These are phyloP conservation scores for Apamea sordens DNA, from an alignment of 2,888 invertebrate species.

Conservation along the genomic window DNA sequence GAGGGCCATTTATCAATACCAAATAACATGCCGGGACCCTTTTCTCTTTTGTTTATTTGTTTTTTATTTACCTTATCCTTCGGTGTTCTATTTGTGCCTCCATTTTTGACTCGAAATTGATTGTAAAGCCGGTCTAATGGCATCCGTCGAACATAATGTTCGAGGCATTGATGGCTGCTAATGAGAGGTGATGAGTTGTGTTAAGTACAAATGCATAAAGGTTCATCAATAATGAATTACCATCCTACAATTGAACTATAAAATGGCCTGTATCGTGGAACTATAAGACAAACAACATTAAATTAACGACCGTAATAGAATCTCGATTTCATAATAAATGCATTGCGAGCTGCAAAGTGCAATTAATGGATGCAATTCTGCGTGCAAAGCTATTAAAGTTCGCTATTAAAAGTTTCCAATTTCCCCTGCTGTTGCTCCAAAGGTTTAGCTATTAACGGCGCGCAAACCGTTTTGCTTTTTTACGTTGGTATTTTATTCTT, in stretches of 20 bases:
- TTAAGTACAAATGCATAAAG: constrained; percentile 61
- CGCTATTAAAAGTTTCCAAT: constrained; percentile 84
- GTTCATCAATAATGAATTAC: constrained; percentile 63
- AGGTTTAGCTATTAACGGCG: constrained; percentile 78
- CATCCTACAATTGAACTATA: constrained; percentile 68
- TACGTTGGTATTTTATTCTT: constrained; percentile 77
- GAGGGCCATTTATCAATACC: constrained; percentile 90
- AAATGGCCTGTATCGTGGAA: constrained; percentile 64
- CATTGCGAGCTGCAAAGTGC: constrained; percentile 69
- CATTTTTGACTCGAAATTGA: constrained; percentile 87
- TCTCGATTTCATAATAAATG: constrained; percentile 77
- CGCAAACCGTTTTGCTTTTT: constrained; percentile 74
- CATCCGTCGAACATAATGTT: constrained; percentile 83
- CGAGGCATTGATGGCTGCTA: constrained; percentile 86
- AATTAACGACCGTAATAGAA: constrained; percentile 73
- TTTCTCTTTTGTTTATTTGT: constrained; percentile 88
- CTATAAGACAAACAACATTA: constrained; percentile 74
- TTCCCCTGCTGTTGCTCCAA: constrained; percentile 75
- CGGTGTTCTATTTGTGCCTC: constrained; percentile 83
- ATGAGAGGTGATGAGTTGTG: constrained; percentile 78
- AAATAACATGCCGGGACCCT: constrained; percentile 89
- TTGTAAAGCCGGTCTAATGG: constrained; percentile 88
- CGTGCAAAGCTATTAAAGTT: constrained; percentile 82
- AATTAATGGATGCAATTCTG: constrained; percentile 84
- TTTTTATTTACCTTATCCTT: constrained; percentile 89